Evolutionary conservation across 2,797 vertebrate species (phyloP).

Genomic region (Typhlichthys eigenmanni): DNA sequence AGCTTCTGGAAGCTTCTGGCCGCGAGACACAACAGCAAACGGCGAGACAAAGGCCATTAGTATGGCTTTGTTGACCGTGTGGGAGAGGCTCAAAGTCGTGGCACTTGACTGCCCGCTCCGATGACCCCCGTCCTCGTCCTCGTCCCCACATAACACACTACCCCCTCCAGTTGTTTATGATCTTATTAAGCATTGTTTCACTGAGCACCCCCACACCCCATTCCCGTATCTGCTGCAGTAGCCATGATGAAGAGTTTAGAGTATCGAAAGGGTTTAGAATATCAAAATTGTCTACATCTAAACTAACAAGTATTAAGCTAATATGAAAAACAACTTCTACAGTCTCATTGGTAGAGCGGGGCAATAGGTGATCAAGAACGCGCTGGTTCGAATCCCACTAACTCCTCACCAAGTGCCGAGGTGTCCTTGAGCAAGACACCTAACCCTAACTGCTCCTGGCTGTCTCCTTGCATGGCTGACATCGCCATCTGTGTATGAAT

Average conservation of each 20-base stretch:
- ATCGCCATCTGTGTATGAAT: no score
- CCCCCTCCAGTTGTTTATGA: slow-evolving; percentile 77
- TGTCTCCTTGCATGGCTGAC: no score
- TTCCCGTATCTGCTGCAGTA: slow-evolving; percentile 39
- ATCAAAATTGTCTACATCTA: no score
- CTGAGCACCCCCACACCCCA: slow-evolving; percentile 25
- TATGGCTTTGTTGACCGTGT: slow-evolving; percentile 67
- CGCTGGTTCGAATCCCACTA: no score
- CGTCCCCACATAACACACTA: neutral
- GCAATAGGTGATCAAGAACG: no score
- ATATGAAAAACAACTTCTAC: no score
- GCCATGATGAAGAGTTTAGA: slow-evolving; percentile 17
- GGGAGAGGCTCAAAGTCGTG: slow-evolving; percentile 67
- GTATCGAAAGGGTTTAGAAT: slow-evolving; percentile 15
- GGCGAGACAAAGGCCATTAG: slow-evolving; percentile 66
- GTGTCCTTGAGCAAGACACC: no score
- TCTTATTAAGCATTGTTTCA: slow-evolving; percentile 81
- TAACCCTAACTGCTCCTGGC: no score
- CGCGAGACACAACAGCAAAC: slow-evolving; percentile 79
- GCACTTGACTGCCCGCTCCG: slow-evolving; percentile 71
- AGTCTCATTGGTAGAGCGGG: no score
- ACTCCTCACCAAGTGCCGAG: no score
- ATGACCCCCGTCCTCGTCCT: slow-evolving; percentile 53
- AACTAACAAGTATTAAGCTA: no score
- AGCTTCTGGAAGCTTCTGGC: slow-evolving; percentile 72